Percentiles rank a stretch among this genome's conserved stretches.
Evolutionary conservation across 2,113 vertebrate species (phyloP).

Genomic region (Cololabis saira): DNA sequence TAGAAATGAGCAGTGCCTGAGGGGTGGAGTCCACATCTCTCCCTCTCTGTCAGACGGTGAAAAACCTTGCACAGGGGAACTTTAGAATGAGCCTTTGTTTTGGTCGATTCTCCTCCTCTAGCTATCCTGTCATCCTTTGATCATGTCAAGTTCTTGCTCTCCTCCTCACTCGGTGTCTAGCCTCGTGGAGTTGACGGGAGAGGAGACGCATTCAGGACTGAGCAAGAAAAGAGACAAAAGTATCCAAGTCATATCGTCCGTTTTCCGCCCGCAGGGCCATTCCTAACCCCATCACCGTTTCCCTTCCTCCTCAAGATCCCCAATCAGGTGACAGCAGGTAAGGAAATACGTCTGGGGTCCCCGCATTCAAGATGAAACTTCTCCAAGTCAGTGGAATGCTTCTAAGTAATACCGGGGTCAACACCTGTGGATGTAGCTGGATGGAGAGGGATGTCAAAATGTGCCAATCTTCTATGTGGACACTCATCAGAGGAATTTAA

Average conservation of each 20-base stretch:
- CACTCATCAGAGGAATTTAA: conserved; percentile 34
- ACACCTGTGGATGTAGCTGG: conserved; percentile 56
- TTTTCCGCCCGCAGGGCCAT: conserved; percentile 51
- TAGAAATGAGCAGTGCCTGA: conserved; percentile 56
- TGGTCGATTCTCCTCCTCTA: conserved; percentile 75
- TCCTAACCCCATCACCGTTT: conserved; percentile 29
- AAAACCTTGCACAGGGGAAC: conserved; percentile 62
- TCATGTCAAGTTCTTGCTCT: conserved; percentile 62
- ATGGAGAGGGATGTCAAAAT: conserved; percentile 57
- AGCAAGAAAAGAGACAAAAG: conserved; percentile 51
- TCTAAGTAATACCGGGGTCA: conserved; percentile 40
- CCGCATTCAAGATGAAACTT: conserved; percentile 24
- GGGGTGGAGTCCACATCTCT: conserved; percentile 71
- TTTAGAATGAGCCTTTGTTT: conserved; percentile 80
- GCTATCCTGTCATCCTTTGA: conserved; percentile 83
- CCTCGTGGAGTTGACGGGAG: conserved; percentile 55
- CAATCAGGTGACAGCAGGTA: conserved; percentile 58
- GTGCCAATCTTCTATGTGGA: conserved; percentile 30
- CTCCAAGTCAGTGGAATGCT: conserved; percentile 16
- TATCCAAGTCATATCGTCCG: conserved; percentile 45
- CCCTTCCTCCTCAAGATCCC: conserved; percentile 22
- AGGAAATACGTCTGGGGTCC: conserved; percentile 38
- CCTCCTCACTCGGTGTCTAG: conserved; percentile 52
- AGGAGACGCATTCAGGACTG: conserved; percentile 48
- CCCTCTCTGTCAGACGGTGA: conserved; percentile 63